phyloP scores from a whole-genome alignment of 2,797 vertebrate genomes.

The Chiroxiphia lanceolata region DNA sequence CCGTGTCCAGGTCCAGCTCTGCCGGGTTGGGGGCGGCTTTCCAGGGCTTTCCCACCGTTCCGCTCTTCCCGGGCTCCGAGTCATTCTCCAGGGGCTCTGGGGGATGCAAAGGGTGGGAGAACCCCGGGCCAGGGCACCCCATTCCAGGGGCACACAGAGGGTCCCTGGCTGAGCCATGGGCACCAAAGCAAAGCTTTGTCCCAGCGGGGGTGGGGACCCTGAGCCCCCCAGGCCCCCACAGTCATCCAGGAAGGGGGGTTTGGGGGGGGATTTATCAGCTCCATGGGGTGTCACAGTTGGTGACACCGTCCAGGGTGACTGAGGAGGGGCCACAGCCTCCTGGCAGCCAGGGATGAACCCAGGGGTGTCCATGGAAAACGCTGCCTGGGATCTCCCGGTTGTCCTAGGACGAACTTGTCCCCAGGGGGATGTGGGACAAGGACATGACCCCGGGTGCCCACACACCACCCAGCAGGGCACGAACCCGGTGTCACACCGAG shows the following conservation, averaged over 20 bases:
- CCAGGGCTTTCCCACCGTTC: not conserved
- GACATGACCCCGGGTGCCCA: accelerated
- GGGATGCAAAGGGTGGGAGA: not conserved
- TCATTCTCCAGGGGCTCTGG: slow-evolving; percentile 14
- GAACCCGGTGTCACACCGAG: too few species aligned
- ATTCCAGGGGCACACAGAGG: not conserved
- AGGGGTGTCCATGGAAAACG: not conserved
- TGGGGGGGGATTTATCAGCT: not conserved
- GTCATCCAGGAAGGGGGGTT: not conserved
- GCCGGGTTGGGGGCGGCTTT: not conserved
- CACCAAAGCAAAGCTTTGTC: not conserved
- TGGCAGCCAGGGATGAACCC: not conserved
- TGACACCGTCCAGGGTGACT: accelerated
- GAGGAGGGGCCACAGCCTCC: not conserved
- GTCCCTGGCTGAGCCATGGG: accelerated
- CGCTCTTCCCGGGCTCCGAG: not conserved
- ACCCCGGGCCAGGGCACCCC: accelerated
- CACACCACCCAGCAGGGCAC: too few species aligned
- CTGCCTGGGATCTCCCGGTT: not conserved
- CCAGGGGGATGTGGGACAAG: not conserved
- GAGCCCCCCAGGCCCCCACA: accelerated
- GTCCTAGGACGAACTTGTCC: not conserved
- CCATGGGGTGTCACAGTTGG: not conserved
- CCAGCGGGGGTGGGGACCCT: not conserved
- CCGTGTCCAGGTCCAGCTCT: not conserved